Conservation (phyloP, 2,888 invertebrate species). For the Machimus rusticus region DNA sequence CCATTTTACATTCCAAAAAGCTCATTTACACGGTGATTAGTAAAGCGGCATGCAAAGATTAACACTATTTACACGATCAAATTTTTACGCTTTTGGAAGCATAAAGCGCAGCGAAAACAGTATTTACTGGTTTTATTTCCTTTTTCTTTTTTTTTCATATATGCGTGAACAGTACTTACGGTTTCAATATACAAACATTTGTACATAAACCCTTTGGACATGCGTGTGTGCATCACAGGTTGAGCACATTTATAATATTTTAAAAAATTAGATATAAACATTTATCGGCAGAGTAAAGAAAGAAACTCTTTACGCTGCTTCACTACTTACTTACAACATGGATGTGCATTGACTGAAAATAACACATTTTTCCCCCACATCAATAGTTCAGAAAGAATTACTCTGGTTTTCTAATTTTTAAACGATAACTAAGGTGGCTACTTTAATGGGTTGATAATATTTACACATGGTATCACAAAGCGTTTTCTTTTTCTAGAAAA, state of each 20-base stretch:
- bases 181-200: neutral
- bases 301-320: neutral
- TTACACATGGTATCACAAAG: neutral
- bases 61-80: neutral
- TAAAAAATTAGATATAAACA: neutral
- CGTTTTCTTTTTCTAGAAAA: neutral
- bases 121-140: neutral
- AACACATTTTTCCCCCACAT: neutral
- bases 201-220: neutral
- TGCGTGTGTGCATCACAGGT: neutral
- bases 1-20: neutral
- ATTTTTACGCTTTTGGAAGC: neutral
- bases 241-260: neutral
- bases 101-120: neutral
- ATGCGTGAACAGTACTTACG: neutral
- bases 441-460: neutral
- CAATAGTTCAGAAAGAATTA: neutral
- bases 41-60: neutral
- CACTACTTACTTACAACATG: neutral
- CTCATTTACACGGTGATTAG: neutral
- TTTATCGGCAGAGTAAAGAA: neutral
- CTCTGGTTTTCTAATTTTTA: neutral
- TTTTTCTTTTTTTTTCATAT: neutral
- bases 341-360: constrained; percentile 8
- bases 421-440: neutral